Base-by-base conservation (phyloP, 2,888 invertebrate genomes). In the Polymixis flavicincta region DNA sequence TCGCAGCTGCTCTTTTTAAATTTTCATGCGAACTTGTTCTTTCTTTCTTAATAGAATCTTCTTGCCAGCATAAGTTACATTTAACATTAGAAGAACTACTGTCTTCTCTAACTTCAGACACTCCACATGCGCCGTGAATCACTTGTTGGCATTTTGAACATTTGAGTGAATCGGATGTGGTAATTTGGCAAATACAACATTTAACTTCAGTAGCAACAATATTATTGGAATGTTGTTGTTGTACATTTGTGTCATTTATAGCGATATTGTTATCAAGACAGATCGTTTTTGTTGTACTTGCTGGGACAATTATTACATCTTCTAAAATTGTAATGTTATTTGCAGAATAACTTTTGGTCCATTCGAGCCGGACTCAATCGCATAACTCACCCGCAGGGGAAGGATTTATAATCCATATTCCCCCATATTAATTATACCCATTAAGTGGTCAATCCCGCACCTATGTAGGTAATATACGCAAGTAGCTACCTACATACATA, bases 261-360 rank as follows among this genome's bases (percentile, higher is more conserved):
- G 70, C 70, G 70, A 65, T 65, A 71, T 71, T 63, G 71, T 65
- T 71, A 71, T 71, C 71, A 72, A 72, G 71, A 72, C 71, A 65
- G 71, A 65, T 72, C 67, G 73, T 74, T 74, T 74, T 69, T 74
- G 69, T 69, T 64, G 61, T 74, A 74, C 68, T 74, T 64, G 74
- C 74, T 69, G 74, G 68, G 69, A 74, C 74, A 74, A 70, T 64
- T 74, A 74, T 69, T 74, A 64, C 63, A 64, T 69, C 74, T 74
- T 74, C 74, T 74, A 74, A 69, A 74, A 74, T 55, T 74, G 68
- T 74, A 74, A 68, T 74, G 61, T 74, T 74, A 69, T 74, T n/a
- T n/a, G n/a, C n/a, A n/a, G n/a, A n/a, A n/a, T n/a, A n/a, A n/a
- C n/a, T n/a, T n/a, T n/a, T n/a, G n/a, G n/a, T n/a, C n/a, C n/a